Conservation (phyloP, 2,888 invertebrate species). For the Cheilosia pagana region DNA sequence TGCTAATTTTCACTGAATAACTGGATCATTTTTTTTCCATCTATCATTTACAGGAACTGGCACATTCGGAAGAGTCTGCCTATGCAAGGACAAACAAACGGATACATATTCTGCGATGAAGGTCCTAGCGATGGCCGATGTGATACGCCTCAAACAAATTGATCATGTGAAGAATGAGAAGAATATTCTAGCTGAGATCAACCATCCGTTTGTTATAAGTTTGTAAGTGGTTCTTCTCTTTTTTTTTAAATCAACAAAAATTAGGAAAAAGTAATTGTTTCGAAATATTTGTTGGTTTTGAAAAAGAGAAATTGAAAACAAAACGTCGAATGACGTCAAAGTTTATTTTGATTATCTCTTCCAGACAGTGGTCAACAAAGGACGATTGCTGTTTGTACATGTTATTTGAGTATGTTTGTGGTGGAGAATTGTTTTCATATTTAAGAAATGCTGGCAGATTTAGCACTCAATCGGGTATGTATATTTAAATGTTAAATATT, state of each 20-base stretch:
- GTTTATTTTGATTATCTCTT: conserved; percentile 75
- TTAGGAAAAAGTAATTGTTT: too few relatives aligned
- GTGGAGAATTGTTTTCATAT: conserved; percentile 98
- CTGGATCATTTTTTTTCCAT: conserved; percentile 69
- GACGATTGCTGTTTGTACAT: conserved; percentile 97
- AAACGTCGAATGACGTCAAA: not conserved
- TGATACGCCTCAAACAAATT: conserved; percentile 97
- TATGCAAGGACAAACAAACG: conserved; percentile 92
- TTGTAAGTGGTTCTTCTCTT: conserved; percentile 86
- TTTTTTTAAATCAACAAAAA: conserved; percentile 7
- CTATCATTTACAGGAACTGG: conserved; percentile 90
- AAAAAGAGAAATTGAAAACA: too few relatives aligned
- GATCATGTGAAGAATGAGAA: conserved; percentile 99
- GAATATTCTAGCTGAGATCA: conserved; percentile 93
- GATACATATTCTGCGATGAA: conserved; percentile 96
- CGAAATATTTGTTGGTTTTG: too few relatives aligned
- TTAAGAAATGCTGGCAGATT: conserved; percentile 96
- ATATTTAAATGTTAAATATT: not conserved
- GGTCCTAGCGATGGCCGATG: conserved; percentile 95
- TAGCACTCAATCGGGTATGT: conserved; percentile 90
- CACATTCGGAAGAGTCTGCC: conserved; percentile 97
- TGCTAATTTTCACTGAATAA: conserved; percentile 37
- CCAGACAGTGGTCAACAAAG: conserved; percentile 95
- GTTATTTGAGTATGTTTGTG: conserved; percentile 98
- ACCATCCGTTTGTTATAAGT: conserved; percentile 98